These are phyloP conservation scores for Eurystomus glaucurus DNA, from an alignment of 2,797 vertebrate species.

Conservation along the genomic window DNA sequence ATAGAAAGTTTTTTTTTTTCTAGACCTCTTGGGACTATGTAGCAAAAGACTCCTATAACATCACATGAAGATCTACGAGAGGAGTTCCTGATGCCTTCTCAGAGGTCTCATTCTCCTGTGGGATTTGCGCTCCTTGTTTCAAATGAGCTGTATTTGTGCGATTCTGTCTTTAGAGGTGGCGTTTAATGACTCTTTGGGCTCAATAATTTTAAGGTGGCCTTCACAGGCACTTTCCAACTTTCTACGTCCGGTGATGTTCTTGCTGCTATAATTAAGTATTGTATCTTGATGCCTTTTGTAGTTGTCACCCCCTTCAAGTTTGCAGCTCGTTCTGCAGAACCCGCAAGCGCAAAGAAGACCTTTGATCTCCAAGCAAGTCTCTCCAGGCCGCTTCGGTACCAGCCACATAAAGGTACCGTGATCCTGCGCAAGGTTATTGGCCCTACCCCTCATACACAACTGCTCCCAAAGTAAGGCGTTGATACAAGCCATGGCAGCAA, in stretches of 20 bases:
- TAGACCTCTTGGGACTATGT: not conserved
- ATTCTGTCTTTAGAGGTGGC: not conserved
- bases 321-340: constrained; percentile 65
- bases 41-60: not conserved
- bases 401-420: constrained; percentile 91
- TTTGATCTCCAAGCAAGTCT: constrained; percentile 96
- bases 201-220: not conserved
- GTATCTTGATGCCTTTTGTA: constrained; percentile 22
- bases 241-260: not conserved
- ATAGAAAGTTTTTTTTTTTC: not conserved
- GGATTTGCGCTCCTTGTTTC: not conserved
- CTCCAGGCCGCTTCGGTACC: constrained; percentile 90
- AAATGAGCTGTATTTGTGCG: not conserved
- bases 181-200: not conserved
- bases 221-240: not conserved
- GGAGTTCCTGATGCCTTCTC: not conserved
- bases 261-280: not conserved
- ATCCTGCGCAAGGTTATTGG: not conserved
- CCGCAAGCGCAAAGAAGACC: constrained; percentile 86
- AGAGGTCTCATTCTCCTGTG: not conserved
- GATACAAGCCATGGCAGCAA: not conserved
- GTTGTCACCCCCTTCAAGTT: constrained; percentile 87
- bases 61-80: not conserved
- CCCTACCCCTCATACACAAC: not conserved
- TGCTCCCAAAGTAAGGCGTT: accelerated